Conservation (phyloP, 2,797 vertebrate genomes). For the Natrix natrix region DNA sequence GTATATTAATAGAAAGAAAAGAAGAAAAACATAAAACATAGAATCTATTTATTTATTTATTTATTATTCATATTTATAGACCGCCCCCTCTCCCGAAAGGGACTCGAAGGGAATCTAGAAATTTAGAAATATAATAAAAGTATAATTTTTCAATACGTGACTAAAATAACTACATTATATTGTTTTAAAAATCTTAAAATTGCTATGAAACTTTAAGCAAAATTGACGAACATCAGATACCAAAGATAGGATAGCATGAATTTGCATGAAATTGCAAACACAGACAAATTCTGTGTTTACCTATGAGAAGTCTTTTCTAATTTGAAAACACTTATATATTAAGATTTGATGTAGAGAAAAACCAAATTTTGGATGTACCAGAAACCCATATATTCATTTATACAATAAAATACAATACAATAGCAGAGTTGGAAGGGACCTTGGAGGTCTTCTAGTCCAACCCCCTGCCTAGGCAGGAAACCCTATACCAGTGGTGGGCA, state of each 20-base stretch:
- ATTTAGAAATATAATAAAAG: not conserved
- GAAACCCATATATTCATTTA: not conserved
- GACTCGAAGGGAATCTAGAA: too few relatives aligned
- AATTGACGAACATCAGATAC: not conserved
- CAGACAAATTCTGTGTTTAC: not conserved
- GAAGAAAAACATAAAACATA: not conserved
- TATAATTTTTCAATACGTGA: not conserved
- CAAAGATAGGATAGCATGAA: not conserved
- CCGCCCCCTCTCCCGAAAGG: too few relatives aligned
- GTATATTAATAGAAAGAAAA: not conserved
- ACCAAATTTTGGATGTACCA: not conserved
- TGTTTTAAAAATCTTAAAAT: not conserved
- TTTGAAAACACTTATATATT: not conserved
- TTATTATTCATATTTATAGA: too few relatives aligned
- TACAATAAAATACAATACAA: too few relatives aligned
- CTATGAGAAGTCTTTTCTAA: not conserved
- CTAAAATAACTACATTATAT: not conserved
- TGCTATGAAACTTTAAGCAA: not conserved
- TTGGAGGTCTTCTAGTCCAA: too few relatives aligned
- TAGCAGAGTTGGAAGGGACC: too few relatives aligned
- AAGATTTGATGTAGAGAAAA: not conserved
- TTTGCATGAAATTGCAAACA: not conserved
- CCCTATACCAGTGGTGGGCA: too few relatives aligned
- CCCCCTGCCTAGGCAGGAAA: too few relatives aligned
- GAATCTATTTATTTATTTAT: too few relatives aligned